Base-by-base conservation (phyloP, 2,888 invertebrate genomes). In the Xestia rhomboidea region DNA sequence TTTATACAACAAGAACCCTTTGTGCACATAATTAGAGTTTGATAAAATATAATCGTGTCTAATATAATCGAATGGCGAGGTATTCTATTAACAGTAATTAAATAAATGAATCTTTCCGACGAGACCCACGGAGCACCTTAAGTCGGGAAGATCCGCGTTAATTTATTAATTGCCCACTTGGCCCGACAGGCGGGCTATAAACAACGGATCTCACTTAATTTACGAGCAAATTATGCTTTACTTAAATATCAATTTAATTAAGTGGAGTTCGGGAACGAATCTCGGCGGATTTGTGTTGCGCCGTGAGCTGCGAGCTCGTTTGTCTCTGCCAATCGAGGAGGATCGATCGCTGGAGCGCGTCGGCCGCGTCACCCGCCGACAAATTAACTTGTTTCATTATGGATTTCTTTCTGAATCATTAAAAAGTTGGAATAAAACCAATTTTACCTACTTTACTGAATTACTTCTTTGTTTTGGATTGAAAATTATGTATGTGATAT, bases 181-280 rank as follows among this genome's bases (percentile, higher is more conserved):
- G 92, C 94, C 93, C 94, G 91, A 89, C 91, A 90, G 92, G 91
- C 89, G 90, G 87, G 93, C 94, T 95, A 96, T 96, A 96, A 96
- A 96, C 96, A 96, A 96, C 93, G 94, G 92, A 95, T 96, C 95
- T 95, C 94, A 93, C 95, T 96, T 96, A 96, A 96, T 96, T 96
- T 96, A 96, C 96, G 96, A 96, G 95, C 94, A 93, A 96, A 96
- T 97, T 96, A 96, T 96, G 95, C 96, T 96, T 95, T 95, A 95
- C 96, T 96, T 96, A 96, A 96, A 96, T 96, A 96, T 96, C 96
- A 96, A 97, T 96, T 96, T 96, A 96, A 96, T 96, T 96, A 96
- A 96, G 95, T 95, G 93, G 92, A 93, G 94, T 95, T 95, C 92
- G 93, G 91, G 91, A 92, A 90, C 86, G 93, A 93, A 93, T 95